Base-by-base conservation (phyloP, 2,797 vertebrate species). In the Sebastes hopkinsi region DNA sequence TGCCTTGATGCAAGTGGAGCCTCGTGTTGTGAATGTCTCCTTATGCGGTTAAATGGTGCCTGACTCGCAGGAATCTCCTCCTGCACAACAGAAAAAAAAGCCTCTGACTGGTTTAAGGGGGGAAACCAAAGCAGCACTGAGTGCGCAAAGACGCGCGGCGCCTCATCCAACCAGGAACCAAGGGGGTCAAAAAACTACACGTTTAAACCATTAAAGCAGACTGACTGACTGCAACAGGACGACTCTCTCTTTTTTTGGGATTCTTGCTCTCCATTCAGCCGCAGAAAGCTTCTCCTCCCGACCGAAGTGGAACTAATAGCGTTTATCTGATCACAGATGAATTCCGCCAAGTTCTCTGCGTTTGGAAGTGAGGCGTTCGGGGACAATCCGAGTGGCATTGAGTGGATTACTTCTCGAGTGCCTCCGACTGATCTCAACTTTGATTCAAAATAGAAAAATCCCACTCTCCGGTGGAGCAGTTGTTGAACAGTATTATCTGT, bases 41-140 rank as follows among this genome's bases (percentile, higher is more conserved):
- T 22, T 29, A 23, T 92, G 90, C 87, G 93, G 91, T 93, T 92
- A 82, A 88, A 91, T 82, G 89, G 83, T 91, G 88, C 89, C 90
- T 93, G 91, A 90, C 89, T 91, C 83, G 83, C 83, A 91, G 93
- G 92, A 94, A 93, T 92, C 92, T 92, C 80, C 81, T 82, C 77
- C 42, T 46, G 88, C 87, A 66, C 84, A 88, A 88, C 87, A 89
- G 90, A 88, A 12, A 87, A 38, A 87, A 12, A 87, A 87, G 81
- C 92, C 87, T 89, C 87, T 88, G 89, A 85, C 83, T 89, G 80
- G 80, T 82, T 29, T 85, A 87, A 78, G 66, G 77, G 88, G 77
- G 88, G 75, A 88, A 91, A 85, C 70, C 89, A 85, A 77, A 87
- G 14, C 82, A 87, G 82, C 87, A 75, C 78, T 73, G 90, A 46